phyloP scores from a whole-genome alignment of 2,113 vertebrate species.

The Merops nubicus region DNA sequence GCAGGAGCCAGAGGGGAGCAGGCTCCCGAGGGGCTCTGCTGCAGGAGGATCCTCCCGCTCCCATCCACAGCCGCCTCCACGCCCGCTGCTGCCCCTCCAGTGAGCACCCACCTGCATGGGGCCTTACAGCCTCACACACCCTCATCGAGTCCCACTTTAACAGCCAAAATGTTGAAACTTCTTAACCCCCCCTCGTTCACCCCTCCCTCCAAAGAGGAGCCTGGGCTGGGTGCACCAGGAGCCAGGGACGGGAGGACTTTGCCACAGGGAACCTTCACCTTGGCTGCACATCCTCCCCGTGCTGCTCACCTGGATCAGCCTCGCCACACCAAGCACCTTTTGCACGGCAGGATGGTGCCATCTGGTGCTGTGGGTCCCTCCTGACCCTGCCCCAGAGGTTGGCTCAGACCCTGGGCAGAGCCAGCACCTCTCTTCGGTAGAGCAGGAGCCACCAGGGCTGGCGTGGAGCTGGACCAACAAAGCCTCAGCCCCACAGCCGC shows the following conservation, averaged over 20 bases:
- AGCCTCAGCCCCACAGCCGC: neutral
- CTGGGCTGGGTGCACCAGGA: accelerated
- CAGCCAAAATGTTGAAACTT: accelerated
- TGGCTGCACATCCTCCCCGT: accelerated
- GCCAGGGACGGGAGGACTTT: neutral
- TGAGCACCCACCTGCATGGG: accelerated
- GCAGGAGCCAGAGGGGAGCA: neutral
- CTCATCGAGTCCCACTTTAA: accelerated
- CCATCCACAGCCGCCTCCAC: accelerated
- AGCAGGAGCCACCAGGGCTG: neutral
- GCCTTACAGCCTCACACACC: accelerated
- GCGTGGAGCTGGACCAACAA: neutral
- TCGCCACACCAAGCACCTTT: accelerated
- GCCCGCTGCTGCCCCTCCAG: accelerated
- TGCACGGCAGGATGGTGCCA: accelerated
- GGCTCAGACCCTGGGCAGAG: neutral
- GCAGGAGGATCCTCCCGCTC: neutral
- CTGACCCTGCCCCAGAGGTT: neutral
- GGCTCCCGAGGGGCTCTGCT: neutral
- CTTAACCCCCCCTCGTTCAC: accelerated
- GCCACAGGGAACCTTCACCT: accelerated
- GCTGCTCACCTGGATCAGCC: neutral
- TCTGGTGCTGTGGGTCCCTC: neutral
- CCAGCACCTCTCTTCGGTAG: accelerated
- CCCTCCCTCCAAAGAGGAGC: neutral